Evolutionary conservation across 2,113 vertebrate species (phyloP).

Genomic region (Oreocharis arfaki): DNA sequence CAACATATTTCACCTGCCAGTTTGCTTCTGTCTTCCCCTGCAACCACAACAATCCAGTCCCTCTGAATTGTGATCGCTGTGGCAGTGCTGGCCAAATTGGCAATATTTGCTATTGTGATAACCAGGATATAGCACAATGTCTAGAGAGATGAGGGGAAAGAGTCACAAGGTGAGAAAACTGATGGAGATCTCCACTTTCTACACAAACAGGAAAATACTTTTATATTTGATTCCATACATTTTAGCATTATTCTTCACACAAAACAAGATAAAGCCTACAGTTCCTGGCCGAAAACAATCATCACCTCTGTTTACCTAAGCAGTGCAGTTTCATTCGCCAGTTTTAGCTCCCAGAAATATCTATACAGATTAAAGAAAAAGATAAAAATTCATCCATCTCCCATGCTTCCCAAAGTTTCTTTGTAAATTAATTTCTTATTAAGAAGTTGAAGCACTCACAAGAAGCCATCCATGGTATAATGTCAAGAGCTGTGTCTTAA

Average conservation of each 20-base stretch:
- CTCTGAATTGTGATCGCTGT: constrained; percentile 95
- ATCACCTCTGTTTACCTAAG: neutral
- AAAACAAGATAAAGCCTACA: neutral
- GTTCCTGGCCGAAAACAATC: neutral
- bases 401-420: neutral
- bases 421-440: neutral
- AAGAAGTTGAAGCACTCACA: constrained; percentile 75
- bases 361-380: neutral
- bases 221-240: neutral
- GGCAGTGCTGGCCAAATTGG: constrained; percentile 96
- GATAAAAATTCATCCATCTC: neutral
- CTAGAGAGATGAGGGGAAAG: constrained; percentile 65
- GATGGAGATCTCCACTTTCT: neutral
- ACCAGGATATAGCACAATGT: constrained; percentile 93
- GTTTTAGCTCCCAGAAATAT: neutral
- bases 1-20: constrained; percentile 84
- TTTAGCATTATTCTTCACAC: neutral
- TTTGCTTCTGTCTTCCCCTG: constrained; percentile 90
- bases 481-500: constrained; percentile 81
- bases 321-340: neutral
- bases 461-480: constrained; percentile 95
- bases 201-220: neutral
- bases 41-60: constrained; percentile 98
- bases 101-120: constrained; percentile 94
- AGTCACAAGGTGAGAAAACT: neutral